Evolutionary conservation across 2,113 vertebrate genomes (phyloP), one percentile per base, ranked within the genome.

Genomic region (Prolemur simus): DNA sequence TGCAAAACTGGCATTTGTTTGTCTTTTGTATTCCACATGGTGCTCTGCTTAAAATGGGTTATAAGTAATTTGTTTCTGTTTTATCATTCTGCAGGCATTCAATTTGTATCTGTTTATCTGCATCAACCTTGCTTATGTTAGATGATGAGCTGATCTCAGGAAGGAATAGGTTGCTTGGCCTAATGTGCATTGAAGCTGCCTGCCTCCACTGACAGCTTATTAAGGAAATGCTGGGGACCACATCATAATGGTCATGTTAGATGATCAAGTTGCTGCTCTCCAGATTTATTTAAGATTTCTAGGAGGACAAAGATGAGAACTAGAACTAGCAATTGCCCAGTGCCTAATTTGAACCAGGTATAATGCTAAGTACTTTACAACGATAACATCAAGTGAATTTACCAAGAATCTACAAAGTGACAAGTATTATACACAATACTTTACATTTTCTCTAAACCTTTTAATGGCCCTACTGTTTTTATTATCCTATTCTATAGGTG

Each of bases 381-480:
- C 32, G 21, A 73, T 8, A 93, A 18, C 29, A 85, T 71, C 39
- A 47, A 23, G 14, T 34, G 25, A 66, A 68, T 32, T 87, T 64
- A 71, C 10, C 1, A 74, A 86, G 5, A 69, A 32, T 23, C 29
- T 58, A 80, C 71, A 83, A 78, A 84, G 11, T 29, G 18, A 37
- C 7, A 42, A 7, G 0, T 91, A 64, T 60, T 82, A 78, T 37
- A 21, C 5, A 49, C 27, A 45, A 34, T 21, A 69, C 54, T 89
- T 93, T 39, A 60, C 27, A 63, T 56, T 88, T 94, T 80, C 52
- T 64, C 63, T 74, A 93, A 87, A 91, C 17, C 39, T 89, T 71
- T 76, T n/a, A 92, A 34, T 52, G n/a, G 37, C 8, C n/a, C 23
- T 77, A 29, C 2, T 69, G 11, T 71, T 95, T 97, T 94, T 58